A percentile compares a stretch with the other conserved stretches of the same genome.
Conservation (phyloP, 1,140 invertebrate species). For the Ridgeia piscesae region DNA sequence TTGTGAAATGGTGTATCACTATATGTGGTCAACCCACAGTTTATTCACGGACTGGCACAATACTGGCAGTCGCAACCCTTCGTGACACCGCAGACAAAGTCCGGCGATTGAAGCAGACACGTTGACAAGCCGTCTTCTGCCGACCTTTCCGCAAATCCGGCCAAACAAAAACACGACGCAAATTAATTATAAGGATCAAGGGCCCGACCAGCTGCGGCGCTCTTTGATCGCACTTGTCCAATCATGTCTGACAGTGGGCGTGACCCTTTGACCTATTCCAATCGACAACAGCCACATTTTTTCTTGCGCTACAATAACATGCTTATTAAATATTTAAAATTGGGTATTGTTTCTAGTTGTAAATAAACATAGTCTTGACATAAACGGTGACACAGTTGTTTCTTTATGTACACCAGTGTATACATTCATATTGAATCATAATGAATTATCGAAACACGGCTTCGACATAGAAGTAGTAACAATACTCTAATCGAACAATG, state of each 20-base stretch:
- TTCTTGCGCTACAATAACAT: background rate
- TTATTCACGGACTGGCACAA: background rate
- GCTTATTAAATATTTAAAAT: no score
- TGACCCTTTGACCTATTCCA: background rate
- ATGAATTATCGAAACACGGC: no score
- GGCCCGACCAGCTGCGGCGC: background rate
- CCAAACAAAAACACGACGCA: background rate
- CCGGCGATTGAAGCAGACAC: background rate
- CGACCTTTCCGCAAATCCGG: background rate
- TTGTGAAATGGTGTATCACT: no score
- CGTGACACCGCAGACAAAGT: background rate
- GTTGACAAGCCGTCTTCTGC: background rate
- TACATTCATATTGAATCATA: no score
- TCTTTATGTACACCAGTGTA: no score
- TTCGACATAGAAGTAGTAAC: no score
- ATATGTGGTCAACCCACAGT: background rate
- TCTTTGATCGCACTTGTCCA: background rate
- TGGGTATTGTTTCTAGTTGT: no score
- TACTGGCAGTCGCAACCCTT: background rate
- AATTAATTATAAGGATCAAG: slow-evolving; percentile 6
- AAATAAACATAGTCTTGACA: no score
- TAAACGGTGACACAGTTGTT: no score
- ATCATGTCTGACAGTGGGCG: background rate
- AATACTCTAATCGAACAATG: no score
- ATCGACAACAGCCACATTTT: background rate